Base-by-base conservation (phyloP, 2,797 vertebrate genomes). In the Semotilus atromaculatus region DNA sequence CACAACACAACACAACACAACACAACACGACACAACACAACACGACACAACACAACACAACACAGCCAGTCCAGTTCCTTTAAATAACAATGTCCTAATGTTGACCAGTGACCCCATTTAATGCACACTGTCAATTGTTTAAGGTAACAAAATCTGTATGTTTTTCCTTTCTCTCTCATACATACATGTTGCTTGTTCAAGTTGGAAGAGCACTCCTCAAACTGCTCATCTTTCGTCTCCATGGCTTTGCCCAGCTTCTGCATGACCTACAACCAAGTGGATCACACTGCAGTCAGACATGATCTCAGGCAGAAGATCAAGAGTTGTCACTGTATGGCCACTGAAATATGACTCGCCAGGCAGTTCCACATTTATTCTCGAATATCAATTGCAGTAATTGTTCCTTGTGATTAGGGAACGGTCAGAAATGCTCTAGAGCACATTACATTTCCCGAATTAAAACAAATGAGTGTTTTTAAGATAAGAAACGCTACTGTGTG, bases 221-320 rank as follows among this genome's bases (percentile, higher is more conserved):
- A 99, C 90, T 97, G 95, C 81, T 98, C 97, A 13, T 99, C 97
- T 92, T 96, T 98, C 43, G 98, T 99, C 93, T 99, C 97, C 91
- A 97, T 96, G 0, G 96, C 95, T 95, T 98, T 98, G 26, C 98
- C 98, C 91, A 99, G 90, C 92, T 97, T 99, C 88, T 99, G 98
- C 80, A 98, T 90, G 40, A 99, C 97, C 98, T 99, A 91, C 0
- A 34, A 38, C 4, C 76, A 67, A 74, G 36, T 75, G 74, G 36
- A 58, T 40, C 38, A 81, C 3, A 67, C 14, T 36, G 31, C 23
- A 23, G 51, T 51, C 45, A 79, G 6, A 71, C 48, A 72, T 40
- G 0, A 36, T 34, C 14, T 23, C 13, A 40, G 36, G 68, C 26
- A 48, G 14, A 51, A n/a, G 53, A 64, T 73, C 40, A 62, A 45